A percentile compares a stretch with the other conserved stretches of the same genome.
Evolutionary conservation across 2,113 vertebrate genomes (phyloP).

Genomic region (Procavia capensis): DNA sequence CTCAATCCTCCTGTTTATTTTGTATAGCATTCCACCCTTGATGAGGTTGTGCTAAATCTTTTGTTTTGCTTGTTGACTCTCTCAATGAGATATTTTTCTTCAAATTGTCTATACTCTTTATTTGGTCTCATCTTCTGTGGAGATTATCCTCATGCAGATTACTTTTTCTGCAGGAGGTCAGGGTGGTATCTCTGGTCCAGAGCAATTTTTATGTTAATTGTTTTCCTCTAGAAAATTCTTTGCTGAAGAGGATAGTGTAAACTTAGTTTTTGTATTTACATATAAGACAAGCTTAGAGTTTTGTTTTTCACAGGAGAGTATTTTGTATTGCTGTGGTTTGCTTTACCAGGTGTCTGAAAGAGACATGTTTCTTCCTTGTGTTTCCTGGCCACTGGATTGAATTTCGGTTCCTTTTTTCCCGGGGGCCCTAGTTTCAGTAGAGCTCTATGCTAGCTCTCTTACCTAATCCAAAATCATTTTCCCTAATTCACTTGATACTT

Average conservation of each 20-base stretch:
- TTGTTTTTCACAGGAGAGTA: neutral
- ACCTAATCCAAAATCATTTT: neutral
- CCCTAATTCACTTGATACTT: neutral
- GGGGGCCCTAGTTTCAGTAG: neutral
- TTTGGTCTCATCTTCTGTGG: neutral
- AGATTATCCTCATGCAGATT: too few relatives aligned
- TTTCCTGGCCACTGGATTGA: neutral
- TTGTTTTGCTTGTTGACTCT: neutral
- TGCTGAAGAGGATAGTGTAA: neutral
- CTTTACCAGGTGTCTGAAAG: neutral
- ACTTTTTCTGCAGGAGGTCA: neutral
- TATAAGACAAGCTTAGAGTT: neutral
- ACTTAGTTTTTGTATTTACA: neutral
- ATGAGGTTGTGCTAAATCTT: neutral
- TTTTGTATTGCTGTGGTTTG: constrained; percentile 27
- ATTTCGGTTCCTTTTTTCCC: neutral
- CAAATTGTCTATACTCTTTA: neutral
- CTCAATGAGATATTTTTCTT: neutral
- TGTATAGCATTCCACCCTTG: neutral
- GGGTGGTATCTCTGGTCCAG: neutral
- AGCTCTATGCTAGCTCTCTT: neutral
- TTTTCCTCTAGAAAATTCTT: neutral
- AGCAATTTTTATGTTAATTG: neutral
- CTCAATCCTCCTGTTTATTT: neutral
- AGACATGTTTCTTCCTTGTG: neutral